Percentiles rank a stretch among this genome's conserved stretches.
Evolutionary conservation across 2,797 vertebrate genomes (phyloP).

Genomic region (Enteromius paludinosus): DNA sequence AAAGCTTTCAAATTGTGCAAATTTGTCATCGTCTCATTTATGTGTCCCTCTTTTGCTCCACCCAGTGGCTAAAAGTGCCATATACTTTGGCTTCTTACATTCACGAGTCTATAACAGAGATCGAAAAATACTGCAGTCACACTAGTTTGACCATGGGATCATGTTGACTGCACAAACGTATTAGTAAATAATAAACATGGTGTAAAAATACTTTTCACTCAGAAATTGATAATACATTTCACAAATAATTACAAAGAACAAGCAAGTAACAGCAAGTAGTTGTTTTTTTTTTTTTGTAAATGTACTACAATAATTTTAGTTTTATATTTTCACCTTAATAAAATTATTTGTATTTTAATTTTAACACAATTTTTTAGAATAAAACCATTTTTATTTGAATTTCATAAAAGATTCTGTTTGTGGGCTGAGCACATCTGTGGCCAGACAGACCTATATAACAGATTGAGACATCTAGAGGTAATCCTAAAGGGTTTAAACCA

Average conservation of each 20-base stretch:
- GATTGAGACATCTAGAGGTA: slow-evolving; percentile 78
- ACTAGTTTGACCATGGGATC: background rate
- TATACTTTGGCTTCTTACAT: background rate
- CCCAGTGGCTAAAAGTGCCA: slow-evolving; percentile 40
- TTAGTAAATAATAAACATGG: background rate
- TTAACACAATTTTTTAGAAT: background rate
- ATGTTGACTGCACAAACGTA: background rate
- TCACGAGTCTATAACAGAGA: background rate
- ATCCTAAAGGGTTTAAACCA: slow-evolving; percentile 81
- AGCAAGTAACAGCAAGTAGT: too few relatives aligned
- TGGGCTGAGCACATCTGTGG: slow-evolving; percentile 54
- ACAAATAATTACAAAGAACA: background rate
- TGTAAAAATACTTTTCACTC: background rate
- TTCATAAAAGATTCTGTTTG: slow-evolving; percentile 3
- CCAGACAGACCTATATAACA: slow-evolving; percentile 79
- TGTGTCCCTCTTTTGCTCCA: slow-evolving; percentile 52
- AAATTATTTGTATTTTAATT: background rate
- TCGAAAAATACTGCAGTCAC: background rate
- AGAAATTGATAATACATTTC: background rate
- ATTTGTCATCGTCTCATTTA: background rate
- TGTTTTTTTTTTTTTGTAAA: too few relatives aligned
- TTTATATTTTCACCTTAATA: background rate
- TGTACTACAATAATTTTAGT: background rate
- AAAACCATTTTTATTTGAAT: slow-evolving; percentile 29
- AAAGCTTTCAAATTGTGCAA: background rate